Percentiles rank a stretch among this genome's conserved stretches.
Evolutionary conservation across 2,113 vertebrate genomes (phyloP).

Genomic region (Cygnus atratus): DNA sequence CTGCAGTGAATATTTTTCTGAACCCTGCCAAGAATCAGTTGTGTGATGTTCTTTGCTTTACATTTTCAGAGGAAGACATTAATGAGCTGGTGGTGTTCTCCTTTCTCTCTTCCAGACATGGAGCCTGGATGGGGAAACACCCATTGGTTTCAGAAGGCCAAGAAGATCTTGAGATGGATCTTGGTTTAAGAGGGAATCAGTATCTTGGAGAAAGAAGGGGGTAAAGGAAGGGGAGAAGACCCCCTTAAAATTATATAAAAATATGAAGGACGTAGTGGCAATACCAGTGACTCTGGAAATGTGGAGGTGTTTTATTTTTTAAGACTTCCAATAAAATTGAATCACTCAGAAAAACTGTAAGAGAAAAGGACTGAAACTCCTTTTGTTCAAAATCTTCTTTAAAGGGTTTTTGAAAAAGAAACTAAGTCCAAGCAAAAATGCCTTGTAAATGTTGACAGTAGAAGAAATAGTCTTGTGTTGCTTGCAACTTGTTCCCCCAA

Average conservation of each 20-base stretch:
- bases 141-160: slow-evolving; percentile 1
- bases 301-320: not conserved
- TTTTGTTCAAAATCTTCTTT: not conserved
- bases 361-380: not conserved
- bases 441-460: not conserved
- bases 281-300: not conserved
- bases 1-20: not conserved
- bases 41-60: not conserved
- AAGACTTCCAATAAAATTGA: not conserved
- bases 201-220: not conserved
- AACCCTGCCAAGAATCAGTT: not conserved
- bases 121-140: not conserved
- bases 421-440: not conserved
- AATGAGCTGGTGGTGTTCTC: not conserved
- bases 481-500: not conserved
- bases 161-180: not conserved
- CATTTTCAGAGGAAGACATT: not conserved
- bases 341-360: not conserved
- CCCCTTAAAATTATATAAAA: not conserved
- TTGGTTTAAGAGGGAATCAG: not conserved
- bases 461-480: not conserved
- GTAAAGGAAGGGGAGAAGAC: not conserved
- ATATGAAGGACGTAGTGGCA: not conserved
- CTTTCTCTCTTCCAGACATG: slow-evolving; percentile 1
- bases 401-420: not conserved